These are phyloP conservation scores for Plebejus anna DNA, from an alignment of 2,888 invertebrate species.

Conservation along the genomic window DNA sequence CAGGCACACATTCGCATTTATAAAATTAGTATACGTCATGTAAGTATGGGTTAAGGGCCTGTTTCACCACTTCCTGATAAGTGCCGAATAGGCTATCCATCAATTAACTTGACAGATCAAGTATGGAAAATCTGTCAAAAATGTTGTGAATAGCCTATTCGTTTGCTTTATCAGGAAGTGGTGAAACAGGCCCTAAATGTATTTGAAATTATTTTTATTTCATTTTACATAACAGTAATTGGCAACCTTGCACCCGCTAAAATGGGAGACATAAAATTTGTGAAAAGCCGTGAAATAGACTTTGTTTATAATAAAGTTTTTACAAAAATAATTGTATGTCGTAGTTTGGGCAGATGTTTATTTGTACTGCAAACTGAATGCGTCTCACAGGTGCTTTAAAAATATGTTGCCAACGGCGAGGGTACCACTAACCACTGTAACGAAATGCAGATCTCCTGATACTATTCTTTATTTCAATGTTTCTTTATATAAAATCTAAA, in stretches of 20 bases:
- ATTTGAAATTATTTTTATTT: too few species aligned
- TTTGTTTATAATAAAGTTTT: conserved; percentile 24
- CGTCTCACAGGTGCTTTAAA: conserved; percentile 2
- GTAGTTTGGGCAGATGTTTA: background rate
- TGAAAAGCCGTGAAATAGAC: background rate
- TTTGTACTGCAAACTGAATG: background rate
- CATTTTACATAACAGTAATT: background rate
- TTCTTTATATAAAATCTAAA: background rate
- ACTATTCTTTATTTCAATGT: background rate
- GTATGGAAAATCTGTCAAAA: too few species aligned
- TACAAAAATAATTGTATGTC: conserved; percentile 2
- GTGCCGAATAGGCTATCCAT: too few species aligned
- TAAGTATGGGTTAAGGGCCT: too few species aligned
- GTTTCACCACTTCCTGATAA: too few species aligned
- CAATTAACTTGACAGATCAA: too few species aligned
- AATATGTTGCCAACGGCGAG: background rate
- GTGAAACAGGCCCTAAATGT: too few species aligned
- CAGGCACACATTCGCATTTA: too few species aligned
- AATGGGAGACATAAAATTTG: background rate
- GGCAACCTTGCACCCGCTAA: background rate
- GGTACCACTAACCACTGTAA: background rate
- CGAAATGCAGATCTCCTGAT: background rate
- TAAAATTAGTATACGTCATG: too few species aligned
- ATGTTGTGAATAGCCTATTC: too few species aligned
- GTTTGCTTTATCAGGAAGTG: too few species aligned